These are phyloP conservation scores for Manis pentadactyla DNA, from an alignment of 2,797 vertebrate genomes.

Conservation along the genomic window DNA sequence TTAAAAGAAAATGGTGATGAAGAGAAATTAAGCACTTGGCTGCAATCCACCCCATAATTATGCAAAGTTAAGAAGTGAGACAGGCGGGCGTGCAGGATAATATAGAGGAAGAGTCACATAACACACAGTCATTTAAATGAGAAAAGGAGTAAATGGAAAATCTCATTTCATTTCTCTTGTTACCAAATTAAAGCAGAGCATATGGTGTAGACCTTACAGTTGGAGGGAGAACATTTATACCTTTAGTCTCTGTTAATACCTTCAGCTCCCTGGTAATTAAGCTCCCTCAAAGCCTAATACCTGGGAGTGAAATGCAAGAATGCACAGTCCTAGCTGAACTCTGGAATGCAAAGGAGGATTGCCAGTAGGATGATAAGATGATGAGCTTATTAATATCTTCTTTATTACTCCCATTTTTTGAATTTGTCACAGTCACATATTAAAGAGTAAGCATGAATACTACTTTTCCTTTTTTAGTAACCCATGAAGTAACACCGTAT, in stretches of 20 bases:
- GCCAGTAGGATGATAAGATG: not conserved
- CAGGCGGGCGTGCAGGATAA: not conserved
- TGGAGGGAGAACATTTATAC: not conserved
- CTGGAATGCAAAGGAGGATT: not conserved
- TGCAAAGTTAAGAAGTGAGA: not conserved
- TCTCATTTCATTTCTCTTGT: not conserved
- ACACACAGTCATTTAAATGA: not conserved
- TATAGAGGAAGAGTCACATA: not conserved
- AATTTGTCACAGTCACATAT: not conserved
- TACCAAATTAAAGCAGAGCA: slow-evolving; percentile 34
- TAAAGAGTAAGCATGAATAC: not conserved
- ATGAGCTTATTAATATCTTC: not conserved
- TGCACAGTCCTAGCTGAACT: not conserved
- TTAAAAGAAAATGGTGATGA: slow-evolving; percentile 15
- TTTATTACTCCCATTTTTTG: not conserved
- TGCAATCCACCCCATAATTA: not conserved
- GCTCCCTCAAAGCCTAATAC: not conserved
- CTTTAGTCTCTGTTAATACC: not conserved
- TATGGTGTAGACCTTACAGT: not conserved
- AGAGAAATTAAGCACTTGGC: not conserved
- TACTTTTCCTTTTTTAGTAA: not conserved
- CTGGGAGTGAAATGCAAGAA: not conserved
- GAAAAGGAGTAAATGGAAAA: not conserved
- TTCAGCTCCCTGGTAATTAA: not conserved
- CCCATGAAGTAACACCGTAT: not conserved